Conservation (phyloP, 2,113 vertebrate species). For the Podarcis cretensis region DNA sequence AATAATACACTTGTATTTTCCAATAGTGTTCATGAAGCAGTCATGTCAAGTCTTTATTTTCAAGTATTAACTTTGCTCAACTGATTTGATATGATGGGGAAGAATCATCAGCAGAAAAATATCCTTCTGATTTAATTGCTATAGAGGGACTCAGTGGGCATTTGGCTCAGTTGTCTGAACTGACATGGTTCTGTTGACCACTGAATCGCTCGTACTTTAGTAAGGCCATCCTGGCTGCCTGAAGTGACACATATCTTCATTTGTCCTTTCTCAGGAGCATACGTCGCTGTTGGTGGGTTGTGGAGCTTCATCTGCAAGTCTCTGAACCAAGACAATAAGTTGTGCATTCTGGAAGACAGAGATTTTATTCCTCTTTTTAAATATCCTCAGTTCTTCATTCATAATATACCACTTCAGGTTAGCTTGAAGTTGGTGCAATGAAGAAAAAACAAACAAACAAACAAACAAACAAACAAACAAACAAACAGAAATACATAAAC, state of each 20-base stretch:
- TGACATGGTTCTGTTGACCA: too few species aligned
- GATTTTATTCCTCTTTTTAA: neutral
- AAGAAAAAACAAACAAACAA: neutral
- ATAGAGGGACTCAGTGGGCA: neutral
- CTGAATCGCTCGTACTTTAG: constrained; percentile 71
- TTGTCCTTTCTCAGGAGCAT: constrained; percentile 69
- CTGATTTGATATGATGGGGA: neutral
- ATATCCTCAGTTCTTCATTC: neutral
- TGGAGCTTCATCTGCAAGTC: constrained; percentile 80
- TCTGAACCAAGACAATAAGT: constrained; percentile 82
- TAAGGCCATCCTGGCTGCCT: constrained; percentile 83
- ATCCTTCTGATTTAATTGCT: neutral
- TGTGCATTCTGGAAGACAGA: constrained; percentile 74
- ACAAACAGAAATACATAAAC: neutral
- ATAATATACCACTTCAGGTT: neutral
- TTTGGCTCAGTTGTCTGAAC: neutral
- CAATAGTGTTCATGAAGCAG: neutral
- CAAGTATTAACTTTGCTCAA: neutral
- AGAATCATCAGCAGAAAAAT: neutral
- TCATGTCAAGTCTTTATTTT: neutral
- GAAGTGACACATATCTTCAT: constrained; percentile 83
- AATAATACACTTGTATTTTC: neutral
- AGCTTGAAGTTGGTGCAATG: neutral
- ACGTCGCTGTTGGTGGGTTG: constrained; percentile 72
- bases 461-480: too few species aligned